Percentiles rank a stretch among this genome's conserved stretches.
Evolutionary conservation across 1,140 invertebrate genomes (phyloP).

Genomic region (Caenorhabditis brenneri): DNA sequence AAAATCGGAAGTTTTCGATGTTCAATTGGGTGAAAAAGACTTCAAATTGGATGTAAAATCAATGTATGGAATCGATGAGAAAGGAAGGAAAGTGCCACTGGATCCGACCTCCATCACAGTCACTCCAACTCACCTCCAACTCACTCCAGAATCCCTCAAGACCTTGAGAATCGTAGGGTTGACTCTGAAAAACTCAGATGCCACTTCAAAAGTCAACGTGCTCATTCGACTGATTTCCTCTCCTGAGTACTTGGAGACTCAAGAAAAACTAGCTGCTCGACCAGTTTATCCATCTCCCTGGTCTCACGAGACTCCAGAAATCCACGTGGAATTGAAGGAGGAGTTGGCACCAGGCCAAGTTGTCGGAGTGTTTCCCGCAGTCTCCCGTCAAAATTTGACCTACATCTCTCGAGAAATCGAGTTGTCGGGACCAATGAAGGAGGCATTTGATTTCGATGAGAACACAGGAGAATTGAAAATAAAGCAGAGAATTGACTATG

Average conservation of each 20-base stretch:
- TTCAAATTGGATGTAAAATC: neutral
- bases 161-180: neutral
- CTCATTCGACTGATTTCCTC: slow-evolving; percentile 21
- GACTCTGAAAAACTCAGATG: neutral
- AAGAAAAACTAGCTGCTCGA: neutral
- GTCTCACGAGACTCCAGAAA: neutral
- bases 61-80: slow-evolving; percentile 14
- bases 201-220: neutral
- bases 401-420: neutral
- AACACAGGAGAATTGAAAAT: slow-evolving; percentile 17
- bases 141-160: neutral
- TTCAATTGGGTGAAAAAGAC: slow-evolving; percentile 4
- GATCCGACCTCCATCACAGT: slow-evolving; percentile 1
- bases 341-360: slow-evolving; percentile 2
- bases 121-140: neutral
- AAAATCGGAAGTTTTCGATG: neutral
- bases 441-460: slow-evolving; percentile 25
- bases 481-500: slow-evolving; percentile 10
- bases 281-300: neutral
- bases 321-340: slow-evolving; percentile 11
- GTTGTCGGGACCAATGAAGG: neutral
- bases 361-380: neutral
- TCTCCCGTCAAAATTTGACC: neutral
- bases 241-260: slow-evolving; percentile 19
- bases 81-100: neutral